These are phyloP conservation scores for Ctenochaetus hawaiiensis DNA, from an alignment of 2,797 vertebrate genomes.

Conservation along the genomic window DNA sequence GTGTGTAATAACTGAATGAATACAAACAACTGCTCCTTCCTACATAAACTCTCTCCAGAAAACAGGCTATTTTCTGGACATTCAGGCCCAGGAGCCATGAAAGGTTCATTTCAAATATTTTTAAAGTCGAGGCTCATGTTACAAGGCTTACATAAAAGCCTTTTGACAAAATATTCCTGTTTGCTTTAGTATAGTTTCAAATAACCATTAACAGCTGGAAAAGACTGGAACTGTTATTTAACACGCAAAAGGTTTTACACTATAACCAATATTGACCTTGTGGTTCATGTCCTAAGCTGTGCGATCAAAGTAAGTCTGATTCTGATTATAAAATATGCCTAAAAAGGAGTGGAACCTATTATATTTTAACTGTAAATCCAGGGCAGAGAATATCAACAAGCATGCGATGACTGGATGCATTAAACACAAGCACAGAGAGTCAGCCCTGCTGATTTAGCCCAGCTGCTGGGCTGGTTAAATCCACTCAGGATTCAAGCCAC, in stretches of 20 bases:
- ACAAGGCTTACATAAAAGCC: background rate
- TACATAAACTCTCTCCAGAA: background rate
- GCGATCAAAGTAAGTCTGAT: constrained; percentile 3
- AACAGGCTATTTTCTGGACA: background rate
- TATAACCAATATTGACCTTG: constrained; percentile 5
- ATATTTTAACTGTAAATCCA: constrained; percentile 18
- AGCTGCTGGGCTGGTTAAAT: constrained; percentile 47
- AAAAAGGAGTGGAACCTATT: constrained; percentile 11
- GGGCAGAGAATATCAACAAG: constrained; percentile 1
- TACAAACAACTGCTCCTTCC: background rate
- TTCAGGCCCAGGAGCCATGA: background rate
- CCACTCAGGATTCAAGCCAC: constrained; percentile 41
- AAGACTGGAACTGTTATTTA: constrained; percentile 7
- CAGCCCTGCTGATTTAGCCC: constrained; percentile 52
- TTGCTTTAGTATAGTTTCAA: background rate
- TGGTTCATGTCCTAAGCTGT: background rate
- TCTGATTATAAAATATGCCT: constrained; percentile 12
- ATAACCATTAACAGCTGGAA: background rate
- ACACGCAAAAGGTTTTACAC: constrained; percentile 2
- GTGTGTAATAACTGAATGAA: background rate
- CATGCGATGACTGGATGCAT: constrained; percentile 31
- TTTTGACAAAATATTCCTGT: background rate
- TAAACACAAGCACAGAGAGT: constrained; percentile 35
- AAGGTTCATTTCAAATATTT: background rate
- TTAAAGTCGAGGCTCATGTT: background rate